phyloP scores from a whole-genome alignment of 2,888 invertebrate species.

The Euproctis similis region DNA sequence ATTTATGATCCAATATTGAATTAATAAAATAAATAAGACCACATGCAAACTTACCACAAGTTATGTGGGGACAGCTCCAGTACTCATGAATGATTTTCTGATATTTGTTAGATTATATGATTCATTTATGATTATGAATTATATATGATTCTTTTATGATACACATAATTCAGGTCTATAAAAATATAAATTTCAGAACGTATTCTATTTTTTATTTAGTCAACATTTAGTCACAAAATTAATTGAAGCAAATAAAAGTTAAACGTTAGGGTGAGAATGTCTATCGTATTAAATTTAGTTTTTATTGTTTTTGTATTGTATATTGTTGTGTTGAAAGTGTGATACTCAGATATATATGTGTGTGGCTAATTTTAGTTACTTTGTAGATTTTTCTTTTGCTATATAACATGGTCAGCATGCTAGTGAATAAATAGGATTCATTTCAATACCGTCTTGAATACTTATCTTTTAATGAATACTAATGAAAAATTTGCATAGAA shows the following conservation, averaged over 20 bases:
- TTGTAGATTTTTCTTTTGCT: slow-evolving; percentile 27
- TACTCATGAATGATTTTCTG: too few relatives aligned
- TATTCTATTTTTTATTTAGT: too few relatives aligned
- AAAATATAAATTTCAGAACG: slow-evolving; percentile 10
- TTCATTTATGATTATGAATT: too few relatives aligned
- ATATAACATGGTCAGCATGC: slow-evolving; percentile 1
- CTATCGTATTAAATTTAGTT: slow-evolving; percentile 23
- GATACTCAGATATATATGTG: slow-evolving; percentile 45
- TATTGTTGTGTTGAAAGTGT: slow-evolving; percentile 35
- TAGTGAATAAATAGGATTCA: too few relatives aligned
- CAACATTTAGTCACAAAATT: slow-evolving; percentile 22
- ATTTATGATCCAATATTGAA: too few relatives aligned
- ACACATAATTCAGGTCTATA: too few relatives aligned
- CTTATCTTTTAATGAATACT: neutral
- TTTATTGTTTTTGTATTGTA: slow-evolving; percentile 28
- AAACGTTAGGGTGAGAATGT: slow-evolving; percentile 23
- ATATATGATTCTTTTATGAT: too few relatives aligned
- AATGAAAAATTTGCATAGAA: neutral
- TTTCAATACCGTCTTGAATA: neutral
- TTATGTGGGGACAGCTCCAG: too few relatives aligned
- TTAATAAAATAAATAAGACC: too few relatives aligned
- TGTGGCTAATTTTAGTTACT: slow-evolving; percentile 40
- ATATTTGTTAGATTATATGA: too few relatives aligned
- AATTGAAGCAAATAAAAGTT: slow-evolving; percentile 16
- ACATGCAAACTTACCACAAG: too few relatives aligned